Conservation (phyloP, 2,797 vertebrate species). For the Loriculus beryllinus region DNA sequence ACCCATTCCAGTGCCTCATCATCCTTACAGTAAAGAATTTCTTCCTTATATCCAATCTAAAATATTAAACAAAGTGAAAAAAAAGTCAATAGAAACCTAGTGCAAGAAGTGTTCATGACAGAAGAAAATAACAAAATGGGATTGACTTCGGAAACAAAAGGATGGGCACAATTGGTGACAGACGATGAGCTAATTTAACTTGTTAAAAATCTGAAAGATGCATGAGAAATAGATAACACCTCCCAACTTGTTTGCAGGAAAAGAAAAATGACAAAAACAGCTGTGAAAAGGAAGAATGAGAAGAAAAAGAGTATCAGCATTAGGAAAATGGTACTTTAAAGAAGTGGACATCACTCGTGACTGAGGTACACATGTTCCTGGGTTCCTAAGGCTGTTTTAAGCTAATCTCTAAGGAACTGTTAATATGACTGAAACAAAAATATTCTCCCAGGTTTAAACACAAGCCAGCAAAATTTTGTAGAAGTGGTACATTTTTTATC, state of each 20-base stretch:
- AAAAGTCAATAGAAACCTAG: not conserved
- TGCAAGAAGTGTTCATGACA: not conserved
- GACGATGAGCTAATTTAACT: not conserved
- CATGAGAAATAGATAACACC: not conserved
- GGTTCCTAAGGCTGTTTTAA: not conserved
- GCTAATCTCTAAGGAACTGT: not conserved
- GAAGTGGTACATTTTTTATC: not conserved
- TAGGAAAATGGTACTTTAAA: not conserved
- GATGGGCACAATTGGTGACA: accelerated
- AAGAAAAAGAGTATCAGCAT: accelerated
- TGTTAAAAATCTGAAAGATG: not conserved
- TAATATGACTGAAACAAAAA: not conserved
- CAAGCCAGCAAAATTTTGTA: not conserved
- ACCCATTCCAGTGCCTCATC: too few species aligned
- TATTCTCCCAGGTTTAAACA: not conserved
- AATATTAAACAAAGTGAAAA: not conserved
- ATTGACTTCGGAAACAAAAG: not conserved
- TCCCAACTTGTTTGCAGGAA: not conserved
- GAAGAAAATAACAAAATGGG: not conserved
- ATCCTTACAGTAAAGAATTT: too few species aligned
- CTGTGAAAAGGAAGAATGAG: not conserved
- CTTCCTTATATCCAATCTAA: too few species aligned
- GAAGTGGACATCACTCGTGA: not conserved
- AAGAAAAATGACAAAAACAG: not conserved
- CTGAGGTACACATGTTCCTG: not conserved